Conservation (phyloP, 2,113 vertebrate genomes). For the Melanotaenia duboulayi region DNA sequence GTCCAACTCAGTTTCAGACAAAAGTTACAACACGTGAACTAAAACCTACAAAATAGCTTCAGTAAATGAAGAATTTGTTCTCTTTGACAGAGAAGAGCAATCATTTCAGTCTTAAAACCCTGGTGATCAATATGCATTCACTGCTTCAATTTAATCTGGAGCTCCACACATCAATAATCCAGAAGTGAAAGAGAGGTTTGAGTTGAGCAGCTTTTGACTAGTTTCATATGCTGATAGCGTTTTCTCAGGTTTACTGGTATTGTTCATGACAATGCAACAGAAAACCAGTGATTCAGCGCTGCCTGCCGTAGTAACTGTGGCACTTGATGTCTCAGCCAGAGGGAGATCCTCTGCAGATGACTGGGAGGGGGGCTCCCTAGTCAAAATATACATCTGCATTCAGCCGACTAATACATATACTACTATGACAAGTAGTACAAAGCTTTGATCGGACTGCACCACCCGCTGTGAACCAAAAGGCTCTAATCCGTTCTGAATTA, state of each 20-base stretch:
- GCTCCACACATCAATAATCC: conserved; percentile 41
- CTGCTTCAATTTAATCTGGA: conserved; percentile 26
- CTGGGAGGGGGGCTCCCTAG: conserved; percentile 72
- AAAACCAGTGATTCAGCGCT: conserved; percentile 55
- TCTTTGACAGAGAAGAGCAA: no score
- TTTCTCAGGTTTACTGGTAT: conserved; percentile 69
- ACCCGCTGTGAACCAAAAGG: neutral
- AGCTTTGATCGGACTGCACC: neutral
- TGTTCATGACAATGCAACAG: conserved; percentile 56
- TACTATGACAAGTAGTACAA: neutral
- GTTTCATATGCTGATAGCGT: conserved; percentile 61
- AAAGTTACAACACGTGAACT: neutral
- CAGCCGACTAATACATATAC: conserved; percentile 26
- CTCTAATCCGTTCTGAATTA: neutral
- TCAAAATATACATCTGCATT: conserved; percentile 54
- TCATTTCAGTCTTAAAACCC: neutral
- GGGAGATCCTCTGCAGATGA: conserved; percentile 83
- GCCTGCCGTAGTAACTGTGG: conserved; percentile 32
- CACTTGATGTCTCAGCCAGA: conserved; percentile 60
- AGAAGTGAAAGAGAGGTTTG: conserved; percentile 67
- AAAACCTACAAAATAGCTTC: neutral
- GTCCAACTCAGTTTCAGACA: no score
- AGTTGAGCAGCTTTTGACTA: conserved; percentile 26
- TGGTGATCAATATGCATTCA: conserved; percentile 3
- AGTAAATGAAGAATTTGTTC: no score